Evolutionary conservation across 2,797 vertebrate species (phyloP).

Genomic region (Gila robusta): DNA sequence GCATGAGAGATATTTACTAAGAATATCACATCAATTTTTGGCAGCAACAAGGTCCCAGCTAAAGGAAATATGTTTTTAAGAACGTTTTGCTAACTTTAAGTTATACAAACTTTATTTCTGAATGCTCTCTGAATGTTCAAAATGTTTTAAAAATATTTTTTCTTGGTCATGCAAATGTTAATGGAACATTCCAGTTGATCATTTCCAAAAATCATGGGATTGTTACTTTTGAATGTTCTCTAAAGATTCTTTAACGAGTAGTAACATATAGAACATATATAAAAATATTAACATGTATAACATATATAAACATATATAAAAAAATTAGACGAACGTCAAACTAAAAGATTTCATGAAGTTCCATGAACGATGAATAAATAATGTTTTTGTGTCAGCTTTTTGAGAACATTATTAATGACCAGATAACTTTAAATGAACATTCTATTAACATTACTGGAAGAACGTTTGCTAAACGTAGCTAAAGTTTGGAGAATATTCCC

Average conservation of each 20-base stretch:
- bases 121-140: background rate
- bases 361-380: background rate
- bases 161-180: background rate
- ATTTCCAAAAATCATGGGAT: background rate
- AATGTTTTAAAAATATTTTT: background rate
- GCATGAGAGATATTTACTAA: constrained; percentile 57
- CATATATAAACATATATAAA: background rate
- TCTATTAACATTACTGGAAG: background rate
- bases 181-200: background rate
- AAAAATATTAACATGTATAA: too few species aligned
- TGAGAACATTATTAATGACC: background rate
- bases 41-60: constrained; percentile 41
- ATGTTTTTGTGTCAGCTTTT: background rate
- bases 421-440: background rate
- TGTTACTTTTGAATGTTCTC: background rate
- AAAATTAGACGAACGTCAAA: background rate
- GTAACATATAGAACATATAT: too few species aligned
- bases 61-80: background rate
- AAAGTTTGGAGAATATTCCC: background rate
- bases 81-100: background rate
- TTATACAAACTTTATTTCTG: background rate
- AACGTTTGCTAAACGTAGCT: background rate
- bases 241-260: background rate
- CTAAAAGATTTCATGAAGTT: background rate
- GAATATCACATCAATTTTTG: constrained; percentile 27